Evolutionary conservation across 2,113 vertebrate genomes (phyloP).

Genomic region (Microtus pennsylvanicus): DNA sequence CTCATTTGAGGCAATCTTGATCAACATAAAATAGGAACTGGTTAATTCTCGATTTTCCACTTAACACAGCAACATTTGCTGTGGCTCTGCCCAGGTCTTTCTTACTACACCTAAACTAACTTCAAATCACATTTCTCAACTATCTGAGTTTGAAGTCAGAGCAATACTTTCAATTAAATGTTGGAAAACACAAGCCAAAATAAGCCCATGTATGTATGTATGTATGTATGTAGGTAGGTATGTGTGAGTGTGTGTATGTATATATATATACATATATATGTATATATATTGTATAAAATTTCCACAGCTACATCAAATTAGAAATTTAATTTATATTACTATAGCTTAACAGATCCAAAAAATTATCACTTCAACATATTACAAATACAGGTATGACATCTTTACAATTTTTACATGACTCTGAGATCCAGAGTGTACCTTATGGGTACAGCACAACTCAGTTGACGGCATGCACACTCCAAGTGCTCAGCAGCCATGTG

Average conservation of each 20-base stretch:
- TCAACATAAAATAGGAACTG: neutral
- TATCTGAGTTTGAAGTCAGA: constrained; percentile 1
- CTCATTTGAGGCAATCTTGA: neutral
- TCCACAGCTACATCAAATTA: neutral
- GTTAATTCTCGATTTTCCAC: neutral
- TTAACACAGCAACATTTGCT: neutral
- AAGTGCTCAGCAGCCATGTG: neutral
- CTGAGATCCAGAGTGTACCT: neutral
- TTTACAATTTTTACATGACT: constrained; percentile 16
- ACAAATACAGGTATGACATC: neutral
- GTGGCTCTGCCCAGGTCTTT: neutral
- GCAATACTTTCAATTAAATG: constrained; percentile 2
- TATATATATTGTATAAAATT: neutral
- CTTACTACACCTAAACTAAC: neutral
- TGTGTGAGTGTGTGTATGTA: too few species aligned
- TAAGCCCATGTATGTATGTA: neutral
- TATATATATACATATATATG: too few species aligned
- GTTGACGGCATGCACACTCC: neutral
- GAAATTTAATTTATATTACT: neutral
- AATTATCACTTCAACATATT: constrained; percentile 1
- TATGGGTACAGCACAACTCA: neutral
- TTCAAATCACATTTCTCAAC: neutral
- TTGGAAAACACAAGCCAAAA: neutral
- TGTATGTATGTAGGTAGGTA: too few species aligned
- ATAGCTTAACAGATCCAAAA: neutral